phyloP scores from a whole-genome alignment of 2,888 invertebrate genomes.

The Actias luna region DNA sequence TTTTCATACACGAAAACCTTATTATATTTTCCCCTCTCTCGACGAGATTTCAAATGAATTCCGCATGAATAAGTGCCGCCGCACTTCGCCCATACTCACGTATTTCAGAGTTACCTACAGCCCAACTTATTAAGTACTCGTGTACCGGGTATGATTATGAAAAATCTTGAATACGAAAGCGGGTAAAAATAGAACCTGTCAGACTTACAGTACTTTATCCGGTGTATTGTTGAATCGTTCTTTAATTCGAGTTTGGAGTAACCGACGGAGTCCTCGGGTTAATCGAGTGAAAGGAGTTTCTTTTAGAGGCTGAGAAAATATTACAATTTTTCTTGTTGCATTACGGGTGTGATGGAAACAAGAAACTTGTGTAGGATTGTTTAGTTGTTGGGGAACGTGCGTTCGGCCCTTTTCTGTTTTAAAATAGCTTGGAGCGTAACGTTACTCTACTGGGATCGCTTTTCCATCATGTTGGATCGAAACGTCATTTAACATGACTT shows the following conservation, averaged over 20 bases:
- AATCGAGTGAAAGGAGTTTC: not conserved
- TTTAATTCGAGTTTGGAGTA: not conserved
- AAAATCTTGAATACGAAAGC: not conserved
- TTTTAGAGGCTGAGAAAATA: not conserved
- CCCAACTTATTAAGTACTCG: conserved; percentile 8
- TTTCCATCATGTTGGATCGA: no score
- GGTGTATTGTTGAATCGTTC: not conserved
- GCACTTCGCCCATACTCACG: not conserved
- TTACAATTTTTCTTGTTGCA: not conserved
- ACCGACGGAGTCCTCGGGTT: not conserved
- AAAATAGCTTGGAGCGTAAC: no score
- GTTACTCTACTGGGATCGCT: no score
- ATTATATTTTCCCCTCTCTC: not conserved
- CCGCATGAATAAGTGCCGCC: conserved; percentile 1
- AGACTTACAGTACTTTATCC: not conserved
- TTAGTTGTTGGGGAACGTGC: no score
- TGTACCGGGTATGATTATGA: conserved; percentile 8
- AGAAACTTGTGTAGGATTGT: no score
- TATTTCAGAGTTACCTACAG: conserved; percentile 1
- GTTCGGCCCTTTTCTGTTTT: no score
- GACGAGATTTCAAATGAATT: conserved; percentile 8
- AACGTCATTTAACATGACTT: no score
- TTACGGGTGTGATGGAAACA: no score
- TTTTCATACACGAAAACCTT: not conserved
- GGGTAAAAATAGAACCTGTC: not conserved